Evolutionary conservation across 2,113 vertebrate species (phyloP), one percentile per base, ranked within the genome.

Genomic region (Scomber colias): DNA sequence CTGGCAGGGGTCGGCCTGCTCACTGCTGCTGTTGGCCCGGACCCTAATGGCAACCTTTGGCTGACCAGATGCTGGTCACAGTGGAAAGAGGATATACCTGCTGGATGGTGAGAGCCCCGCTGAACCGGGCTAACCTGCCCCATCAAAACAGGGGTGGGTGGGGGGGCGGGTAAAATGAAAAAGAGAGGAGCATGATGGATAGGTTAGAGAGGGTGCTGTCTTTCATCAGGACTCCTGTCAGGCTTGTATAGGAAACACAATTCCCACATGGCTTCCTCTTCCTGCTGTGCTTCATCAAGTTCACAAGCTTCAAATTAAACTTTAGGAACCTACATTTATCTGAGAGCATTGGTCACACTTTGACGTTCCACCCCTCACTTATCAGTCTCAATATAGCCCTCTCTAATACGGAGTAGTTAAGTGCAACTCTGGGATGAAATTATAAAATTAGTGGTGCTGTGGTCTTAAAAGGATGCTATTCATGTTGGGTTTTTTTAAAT

Each of bases 61-160:
- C 77, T 77, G 76, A 89, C 81, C 90, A 91, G 90, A 90, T 88
- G 87, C 90, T 57, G 66, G 84, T 87, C 86, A 75, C 88, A 82
- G 84, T 71, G 61, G 76, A 68, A 35, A 81, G 82, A 80, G 77
- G 84, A 89, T 77, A 78, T 54, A 75, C 79, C 77, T 81, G 86
- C 84, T 80, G 89, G 63, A 82, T 54, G 12, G 8, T 64, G 50
- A 27, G 46, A 75, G 61, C 19, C 78, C 57, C 72, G 75, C 83
- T 83, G 86, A 77, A 55, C n/a, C 48, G 49, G 11, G 49, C 17
- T 46, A 57, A 75, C 51, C 21, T 46, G 40, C 24, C 31, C 51
- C 35, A 50, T 60, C 57, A 51, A 11, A 68, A 75, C 2, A 0
- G 56, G 57, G 7, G 17, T 21, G 19, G 17, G 73, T 17, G 7